phyloP scores from a whole-genome alignment of 92 coral and sea anemone genomes.

The Heteractis magnifica region DNA sequence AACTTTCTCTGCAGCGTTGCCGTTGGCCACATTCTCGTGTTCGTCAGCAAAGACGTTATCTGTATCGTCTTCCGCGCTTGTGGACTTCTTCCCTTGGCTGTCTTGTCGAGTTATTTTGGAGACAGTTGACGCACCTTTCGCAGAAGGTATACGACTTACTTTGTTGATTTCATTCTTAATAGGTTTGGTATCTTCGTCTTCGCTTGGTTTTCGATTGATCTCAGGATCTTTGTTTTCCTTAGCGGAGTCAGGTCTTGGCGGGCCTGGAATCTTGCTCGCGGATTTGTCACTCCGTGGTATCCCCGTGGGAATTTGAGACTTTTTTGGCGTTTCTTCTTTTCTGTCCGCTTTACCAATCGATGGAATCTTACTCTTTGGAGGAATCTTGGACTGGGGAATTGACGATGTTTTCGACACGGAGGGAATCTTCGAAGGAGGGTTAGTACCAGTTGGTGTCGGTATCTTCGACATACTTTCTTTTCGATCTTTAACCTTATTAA shows the following conservation, averaged over 20 bases:
- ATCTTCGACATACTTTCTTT: constrained; percentile 77
- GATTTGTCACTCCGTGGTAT: constrained; percentile 55
- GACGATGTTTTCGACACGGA: constrained; percentile 48
- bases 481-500: constrained; percentile 29
- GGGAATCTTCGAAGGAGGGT: constrained; percentile 64
- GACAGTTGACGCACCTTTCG: constrained; percentile 47
- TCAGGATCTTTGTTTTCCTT: constrained; percentile 86
- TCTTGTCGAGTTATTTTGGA: constrained; percentile 64
- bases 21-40: constrained; percentile 3
- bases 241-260: constrained; percentile 68
- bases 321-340: constrained; percentile 52
- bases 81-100: constrained; percentile 30
- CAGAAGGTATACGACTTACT: constrained; percentile 78
- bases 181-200: constrained; percentile 45
- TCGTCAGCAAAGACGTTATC: constrained; percentile 13
- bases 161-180: constrained; percentile 10
- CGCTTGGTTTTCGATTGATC: constrained; percentile 6
- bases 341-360: constrained; percentile 62
- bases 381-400: constrained; percentile 42
- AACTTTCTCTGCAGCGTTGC: constrained; percentile 1
- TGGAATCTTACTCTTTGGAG: constrained; percentile 83
- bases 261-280: constrained; percentile 50
- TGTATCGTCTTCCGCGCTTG: constrained; percentile 21
- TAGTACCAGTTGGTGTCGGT: constrained; percentile 64
- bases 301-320: constrained; percentile 64